Evolutionary conservation across 2,113 vertebrate species (phyloP).

Genomic region (Phaetusa simplex): DNA sequence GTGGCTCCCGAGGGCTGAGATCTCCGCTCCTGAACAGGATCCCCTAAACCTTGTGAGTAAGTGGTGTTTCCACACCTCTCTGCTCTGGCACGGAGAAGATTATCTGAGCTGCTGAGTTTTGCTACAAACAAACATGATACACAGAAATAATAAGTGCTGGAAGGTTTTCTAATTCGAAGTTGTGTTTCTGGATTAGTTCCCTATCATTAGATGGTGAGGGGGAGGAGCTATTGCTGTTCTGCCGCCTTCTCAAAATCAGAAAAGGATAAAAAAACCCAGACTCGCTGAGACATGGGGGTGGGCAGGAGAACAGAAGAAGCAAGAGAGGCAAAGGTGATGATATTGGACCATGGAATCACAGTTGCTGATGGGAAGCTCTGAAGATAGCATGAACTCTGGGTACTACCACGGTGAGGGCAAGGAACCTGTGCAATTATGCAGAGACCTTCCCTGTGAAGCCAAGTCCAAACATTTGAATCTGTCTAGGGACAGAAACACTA

Average conservation of each 20-base stretch:
- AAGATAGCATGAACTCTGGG: neutral
- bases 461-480: neutral
- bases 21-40: neutral
- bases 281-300: neutral
- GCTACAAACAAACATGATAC: neutral
- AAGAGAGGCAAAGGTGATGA: neutral
- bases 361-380: neutral
- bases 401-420: neutral
- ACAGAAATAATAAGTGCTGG: conserved; percentile 5
- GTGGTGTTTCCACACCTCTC: neutral
- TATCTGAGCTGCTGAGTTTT: neutral
- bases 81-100: neutral
- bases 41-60: neutral
- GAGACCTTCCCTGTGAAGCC: neutral
- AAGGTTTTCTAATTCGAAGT: neutral
- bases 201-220: neutral
- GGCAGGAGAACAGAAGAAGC: neutral
- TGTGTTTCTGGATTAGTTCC: conserved; percentile 16
- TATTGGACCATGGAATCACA: accelerated
- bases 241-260: neutral
- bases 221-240: neutral
- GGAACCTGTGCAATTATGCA: neutral
- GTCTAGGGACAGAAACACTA: neutral
- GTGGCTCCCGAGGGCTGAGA: neutral
- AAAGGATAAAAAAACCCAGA: neutral